A percentile compares a stretch with the other conserved stretches of the same genome.
These are phyloP conservation scores for Crematogaster levior DNA, from an alignment of 2,888 invertebrate genomes.

Conservation along the genomic window DNA sequence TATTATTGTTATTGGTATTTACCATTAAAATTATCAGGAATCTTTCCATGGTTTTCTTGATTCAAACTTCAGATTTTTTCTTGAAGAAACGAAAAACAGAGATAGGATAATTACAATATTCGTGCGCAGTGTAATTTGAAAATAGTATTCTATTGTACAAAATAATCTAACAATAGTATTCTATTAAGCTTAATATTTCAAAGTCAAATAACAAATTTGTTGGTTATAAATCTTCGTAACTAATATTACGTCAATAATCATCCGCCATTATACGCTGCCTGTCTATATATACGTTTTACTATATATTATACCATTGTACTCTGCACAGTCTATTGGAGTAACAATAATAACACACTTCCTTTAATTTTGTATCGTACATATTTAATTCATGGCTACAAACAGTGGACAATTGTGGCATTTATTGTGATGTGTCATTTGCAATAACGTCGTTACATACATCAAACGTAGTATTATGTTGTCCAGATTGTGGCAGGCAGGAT, in stretches of 20 bases:
- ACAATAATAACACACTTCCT: slow-evolving; percentile 18
- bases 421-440: slow-evolving; percentile 40
- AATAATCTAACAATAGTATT: background rate
- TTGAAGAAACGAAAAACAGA: background rate
- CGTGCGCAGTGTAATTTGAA: background rate
- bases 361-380: background rate
- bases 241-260: background rate
- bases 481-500: background rate
- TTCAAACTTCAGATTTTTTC: background rate
- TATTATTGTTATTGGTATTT: background rate
- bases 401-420: slow-evolving; percentile 19
- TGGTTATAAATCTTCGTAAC: background rate
- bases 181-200: background rate
- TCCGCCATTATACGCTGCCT: background rate
- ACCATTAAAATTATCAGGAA: too few relatives aligned
- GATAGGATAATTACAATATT: background rate
- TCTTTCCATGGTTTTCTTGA: background rate
- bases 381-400: slow-evolving; percentile 3
- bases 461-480: slow-evolving; percentile 14
- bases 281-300: background rate
- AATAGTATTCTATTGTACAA: background rate
- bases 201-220: background rate
- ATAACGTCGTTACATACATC: slow-evolving; percentile 4
- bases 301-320: background rate
- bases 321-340: background rate